phyloP scores from a whole-genome alignment of 2,888 invertebrate species.

The Agrotis segetum region DNA sequence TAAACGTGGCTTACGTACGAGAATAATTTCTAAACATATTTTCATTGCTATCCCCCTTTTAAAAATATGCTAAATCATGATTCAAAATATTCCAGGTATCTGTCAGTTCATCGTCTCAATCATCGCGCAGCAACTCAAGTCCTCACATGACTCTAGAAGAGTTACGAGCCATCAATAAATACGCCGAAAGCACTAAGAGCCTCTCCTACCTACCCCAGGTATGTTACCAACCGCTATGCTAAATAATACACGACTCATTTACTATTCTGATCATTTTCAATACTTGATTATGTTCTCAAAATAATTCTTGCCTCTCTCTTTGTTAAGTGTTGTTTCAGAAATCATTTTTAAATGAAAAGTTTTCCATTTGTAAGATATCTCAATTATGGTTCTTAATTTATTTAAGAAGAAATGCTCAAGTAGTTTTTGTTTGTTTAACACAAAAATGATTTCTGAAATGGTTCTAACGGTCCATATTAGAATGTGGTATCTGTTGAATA shows the following conservation, averaged over 20 bases:
- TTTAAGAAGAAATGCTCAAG: no score
- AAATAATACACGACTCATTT: conserved; percentile 9
- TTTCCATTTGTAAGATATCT: neutral
- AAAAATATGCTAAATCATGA: neutral
- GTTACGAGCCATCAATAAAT: conserved; percentile 96
- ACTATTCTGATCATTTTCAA: conserved; percentile 36
- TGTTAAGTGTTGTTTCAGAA: conserved; percentile 49
- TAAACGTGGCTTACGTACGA: neutral
- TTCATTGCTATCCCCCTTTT: neutral
- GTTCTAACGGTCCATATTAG: conserved; percentile 49
- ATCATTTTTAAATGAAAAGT: conserved; percentile 37
- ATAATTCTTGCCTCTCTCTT: conserved; percentile 29
- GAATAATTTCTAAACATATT: neutral
- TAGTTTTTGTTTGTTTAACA: no score
- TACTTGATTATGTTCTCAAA: conserved; percentile 35
- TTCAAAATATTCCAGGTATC: conserved; percentile 87
- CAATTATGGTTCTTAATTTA: no score
- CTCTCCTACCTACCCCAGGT: conserved; percentile 98
- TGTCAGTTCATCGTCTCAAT: conserved; percentile 94
- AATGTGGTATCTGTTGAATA: conserved; percentile 22
- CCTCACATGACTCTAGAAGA: conserved; percentile 95
- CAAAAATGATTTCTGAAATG: conserved; percentile 50
- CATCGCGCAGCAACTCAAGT: conserved; percentile 93
- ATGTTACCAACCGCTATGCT: conserved; percentile 71
- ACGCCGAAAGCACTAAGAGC: conserved; percentile 97